Evolutionary conservation across 2,113 vertebrate species (phyloP), one percentile per base, ranked within the genome.

Genomic region (Carassius gibelio): DNA sequence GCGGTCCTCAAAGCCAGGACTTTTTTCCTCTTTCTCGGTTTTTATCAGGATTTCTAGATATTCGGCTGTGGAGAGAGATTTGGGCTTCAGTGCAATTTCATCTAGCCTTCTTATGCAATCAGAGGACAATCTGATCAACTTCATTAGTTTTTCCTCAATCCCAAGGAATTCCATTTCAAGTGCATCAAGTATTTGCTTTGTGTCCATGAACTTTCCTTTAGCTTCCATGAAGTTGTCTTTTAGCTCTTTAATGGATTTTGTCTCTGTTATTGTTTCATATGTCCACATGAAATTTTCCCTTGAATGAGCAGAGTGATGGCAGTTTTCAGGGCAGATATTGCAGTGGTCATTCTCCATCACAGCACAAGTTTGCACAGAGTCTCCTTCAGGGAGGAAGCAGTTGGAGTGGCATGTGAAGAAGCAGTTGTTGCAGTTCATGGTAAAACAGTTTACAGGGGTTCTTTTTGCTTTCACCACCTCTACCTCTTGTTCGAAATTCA

Each of bases 1-100:
- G 0, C 88, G 75, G 10, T 88, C 90, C 83, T 84, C 52, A 36
- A 84, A 90, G 26, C 90, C 89, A 15, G 87, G 83, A 10, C 71
- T 88, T 7, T 1, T 77, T 9, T 90, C 81, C 0, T 78, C 62
- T 59, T 88, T 52, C 81, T 91, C 86, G 21, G 84, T 83, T 64
- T 82, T 71, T 48, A 91, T 91, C n/a, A 91, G 34, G 52, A 89
- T 72, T 0, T 87, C 84, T 1, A 90, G 82, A 34, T 91, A 90
- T 2, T 84, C 88, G 0, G 61, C 1, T 14, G 85, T 85, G 6
- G 88, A 88, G 15, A 91, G 80, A 23, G 89, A 78, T 30, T 83
- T 90, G 52, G 88, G 78, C 3, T 87, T 89, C 23, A 91, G 59
- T 19, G 89, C 90, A 48, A 90, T 89, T 61, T 90, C 81, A 42